Base-by-base conservation (phyloP, 1,140 invertebrate genomes). In the Drusus annulatus region DNA sequence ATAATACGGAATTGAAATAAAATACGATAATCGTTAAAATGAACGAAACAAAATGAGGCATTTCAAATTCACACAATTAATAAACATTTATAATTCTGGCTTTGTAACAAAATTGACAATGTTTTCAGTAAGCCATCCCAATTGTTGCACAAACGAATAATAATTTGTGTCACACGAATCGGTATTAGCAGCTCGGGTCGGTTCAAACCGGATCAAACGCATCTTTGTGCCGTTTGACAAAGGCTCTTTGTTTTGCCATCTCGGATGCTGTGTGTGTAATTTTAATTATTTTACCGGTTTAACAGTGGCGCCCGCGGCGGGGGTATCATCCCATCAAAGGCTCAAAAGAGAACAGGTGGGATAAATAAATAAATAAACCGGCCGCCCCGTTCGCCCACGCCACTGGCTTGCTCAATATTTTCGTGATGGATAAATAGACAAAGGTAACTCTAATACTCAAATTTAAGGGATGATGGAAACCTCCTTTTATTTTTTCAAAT, bases 311-410 rank as follows among this genome's bases (percentile, higher is more conserved):
- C 71, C 71, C 71, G 71, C 71, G 71, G 71, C 71, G 71, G 28
- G 36, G 68, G 68, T 25, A 52, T 51, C 45, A 23, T 21, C 54
- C 71, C 52, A 25, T 75, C 71, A 75, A 75, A 75, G 71, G 71
- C 52, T 21, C 71, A 31, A 75, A 75, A 58, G 71, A n/a, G 52
- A 75, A 58, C 71, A 75, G 71, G 71, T 75, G 71, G 71, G 21
- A 58, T 75, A 75, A 75, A 75, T 75, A 75, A 75, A 75, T 75
- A 75, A 75, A 75, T 5, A 75, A 45, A n/a, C n/a, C 36, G 10
- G 36, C 36, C 36, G 36, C 5, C 5, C 36, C 16, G 17, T 5
- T n/a, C 21, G 31, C 19, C 17, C 25, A 23, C 45, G 45, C 19
- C 45, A 50, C 45, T 71, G 65, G n/a, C 31, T 45, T 13, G 36